phyloP scores from a whole-genome alignment of 2,113 vertebrate genomes.

The Leuciscus idus region DNA sequence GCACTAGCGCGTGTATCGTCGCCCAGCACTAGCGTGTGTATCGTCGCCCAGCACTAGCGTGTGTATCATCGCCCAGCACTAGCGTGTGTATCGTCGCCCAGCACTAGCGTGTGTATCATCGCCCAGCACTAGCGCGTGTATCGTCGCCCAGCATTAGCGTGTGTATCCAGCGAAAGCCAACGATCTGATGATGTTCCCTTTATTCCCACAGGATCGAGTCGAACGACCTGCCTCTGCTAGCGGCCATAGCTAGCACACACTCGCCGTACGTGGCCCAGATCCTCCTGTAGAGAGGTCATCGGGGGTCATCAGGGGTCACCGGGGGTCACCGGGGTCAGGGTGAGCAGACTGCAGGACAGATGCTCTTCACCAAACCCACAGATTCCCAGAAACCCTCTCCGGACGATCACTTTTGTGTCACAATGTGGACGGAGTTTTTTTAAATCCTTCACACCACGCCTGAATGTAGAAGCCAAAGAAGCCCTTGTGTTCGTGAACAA shows the following conservation, averaged over 20 bases:
- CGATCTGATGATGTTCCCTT: background rate
- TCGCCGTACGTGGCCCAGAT: constrained; percentile 98
- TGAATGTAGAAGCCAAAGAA: constrained; percentile 74
- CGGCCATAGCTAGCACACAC: constrained; percentile 96
- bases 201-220: constrained; percentile 90
- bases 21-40: too few species aligned
- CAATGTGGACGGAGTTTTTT: constrained; percentile 2
- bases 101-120: too few species aligned
- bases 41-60: too few species aligned
- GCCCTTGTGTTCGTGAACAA: background rate
- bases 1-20: too few species aligned
- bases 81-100: too few species aligned
- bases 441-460: background rate
- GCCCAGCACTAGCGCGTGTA: too few species aligned
- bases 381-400: background rate
- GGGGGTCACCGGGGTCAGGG: constrained; percentile 27
- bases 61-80: too few species aligned
- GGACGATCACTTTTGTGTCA: constrained; percentile 62
- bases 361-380: constrained; percentile 1
- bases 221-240: constrained; percentile 94
- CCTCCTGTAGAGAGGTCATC: constrained; percentile 77
- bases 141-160: too few species aligned
- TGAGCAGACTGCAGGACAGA: constrained; percentile 53
- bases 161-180: too few species aligned
- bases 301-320: background rate